Evolutionary conservation across 2,888 invertebrate genomes (phyloP).

Genomic region (Augiades crinisus): DNA sequence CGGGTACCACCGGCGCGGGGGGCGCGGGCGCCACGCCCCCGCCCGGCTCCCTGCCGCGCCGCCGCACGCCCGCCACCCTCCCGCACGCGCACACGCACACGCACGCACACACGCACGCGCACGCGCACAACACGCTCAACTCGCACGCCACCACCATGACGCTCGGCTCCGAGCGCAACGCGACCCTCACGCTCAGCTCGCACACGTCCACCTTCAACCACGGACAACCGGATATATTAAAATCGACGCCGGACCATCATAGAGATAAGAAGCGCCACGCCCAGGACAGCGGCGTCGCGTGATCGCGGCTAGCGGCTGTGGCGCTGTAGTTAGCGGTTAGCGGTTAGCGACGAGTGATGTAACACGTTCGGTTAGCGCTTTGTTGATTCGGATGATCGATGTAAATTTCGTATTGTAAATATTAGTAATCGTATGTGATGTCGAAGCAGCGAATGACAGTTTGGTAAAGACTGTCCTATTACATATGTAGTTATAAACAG

Average conservation of each 20-base stretch:
- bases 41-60: conserved; percentile 42
- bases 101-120: conserved; percentile 54
- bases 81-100: conserved; percentile 54
- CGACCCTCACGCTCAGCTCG: conserved; percentile 62
- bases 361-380: no score
- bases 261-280: conserved; percentile 64
- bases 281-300: conserved; percentile 67
- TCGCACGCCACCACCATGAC: conserved; percentile 79
- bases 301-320: no score
- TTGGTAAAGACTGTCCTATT: no score
- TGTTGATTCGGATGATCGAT: no score
- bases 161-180: conserved; percentile 64
- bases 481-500: no score
- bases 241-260: conserved; percentile 90
- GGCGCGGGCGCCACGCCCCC: neutral
- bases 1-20: no score
- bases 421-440: no score
- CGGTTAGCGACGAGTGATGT: no score
- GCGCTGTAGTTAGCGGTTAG: no score
- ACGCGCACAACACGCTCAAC: conserved; percentile 78
- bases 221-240: conserved; percentile 84
- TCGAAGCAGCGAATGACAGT: no score
- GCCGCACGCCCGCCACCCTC: conserved; percentile 64
- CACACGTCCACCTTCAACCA: conserved; percentile 60
- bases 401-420: no score